A percentile compares a stretch with the other conserved stretches of the same genome.
phyloP scores from a whole-genome alignment of 2,113 vertebrate species.

The Calyptommatus sinebrachiatus region DNA sequence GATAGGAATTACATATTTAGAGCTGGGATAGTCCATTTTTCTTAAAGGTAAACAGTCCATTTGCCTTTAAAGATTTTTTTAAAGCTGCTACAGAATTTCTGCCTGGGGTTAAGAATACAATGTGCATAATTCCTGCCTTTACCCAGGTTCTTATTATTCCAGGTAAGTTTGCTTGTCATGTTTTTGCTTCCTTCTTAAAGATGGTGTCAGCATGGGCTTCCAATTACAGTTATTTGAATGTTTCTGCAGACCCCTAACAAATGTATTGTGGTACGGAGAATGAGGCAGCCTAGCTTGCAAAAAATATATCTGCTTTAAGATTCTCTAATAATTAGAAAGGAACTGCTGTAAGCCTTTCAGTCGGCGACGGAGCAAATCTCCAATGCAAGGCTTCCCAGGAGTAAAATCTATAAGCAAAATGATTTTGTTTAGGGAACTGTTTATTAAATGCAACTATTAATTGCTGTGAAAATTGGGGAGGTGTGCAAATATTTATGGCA shows the following conservation, averaged over 20 bases:
- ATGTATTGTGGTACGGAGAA: not conserved
- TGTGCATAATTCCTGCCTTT: no score
- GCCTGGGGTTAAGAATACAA: no score
- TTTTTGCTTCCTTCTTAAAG: no score
- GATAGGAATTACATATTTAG: no score
- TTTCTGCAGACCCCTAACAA: not conserved
- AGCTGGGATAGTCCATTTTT: no score
- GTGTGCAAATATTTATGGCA: slow-evolving; percentile 4
- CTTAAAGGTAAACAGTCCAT: no score
- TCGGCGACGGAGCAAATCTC: not conserved
- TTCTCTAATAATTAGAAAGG: slow-evolving; percentile 7
- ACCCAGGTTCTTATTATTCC: no score
- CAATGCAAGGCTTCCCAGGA: not conserved
- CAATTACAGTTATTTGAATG: no score
- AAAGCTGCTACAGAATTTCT: no score
- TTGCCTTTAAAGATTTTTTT: no score
- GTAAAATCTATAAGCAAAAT: not conserved
- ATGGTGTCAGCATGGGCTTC: no score
- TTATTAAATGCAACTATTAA: slow-evolving; percentile 11
- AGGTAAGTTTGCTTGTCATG: no score
- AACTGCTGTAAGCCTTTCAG: slow-evolving; percentile 16
- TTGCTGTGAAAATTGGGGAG: slow-evolving; percentile 16
- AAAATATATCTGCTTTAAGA: slow-evolving; percentile 3
- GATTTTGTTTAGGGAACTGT: not conserved
- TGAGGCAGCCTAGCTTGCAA: slow-evolving; percentile 3